These are phyloP conservation scores for Alosa alosa DNA, from an alignment of 2,113 vertebrate species.

Conservation along the genomic window DNA sequence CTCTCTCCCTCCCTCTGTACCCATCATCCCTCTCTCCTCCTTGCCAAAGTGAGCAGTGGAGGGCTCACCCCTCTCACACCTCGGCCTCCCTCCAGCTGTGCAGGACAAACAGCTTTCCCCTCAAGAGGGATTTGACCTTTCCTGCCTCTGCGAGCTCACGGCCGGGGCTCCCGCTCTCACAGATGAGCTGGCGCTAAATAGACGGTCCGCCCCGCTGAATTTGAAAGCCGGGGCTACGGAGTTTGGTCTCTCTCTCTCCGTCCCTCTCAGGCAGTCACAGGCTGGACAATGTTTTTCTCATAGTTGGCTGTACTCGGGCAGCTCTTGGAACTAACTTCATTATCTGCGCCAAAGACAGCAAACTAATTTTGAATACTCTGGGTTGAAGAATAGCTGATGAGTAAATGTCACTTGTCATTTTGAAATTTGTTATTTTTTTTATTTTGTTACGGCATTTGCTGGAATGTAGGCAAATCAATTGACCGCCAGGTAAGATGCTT, in stretches of 20 bases:
- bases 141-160: constrained; percentile 11
- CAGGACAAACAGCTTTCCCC: constrained; percentile 45
- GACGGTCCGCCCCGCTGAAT: constrained; percentile 17
- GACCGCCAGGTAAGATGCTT: background rate
- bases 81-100: constrained; percentile 36
- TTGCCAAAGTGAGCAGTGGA: background rate
- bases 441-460: background rate
- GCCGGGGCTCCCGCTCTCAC: constrained; percentile 36
- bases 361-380: background rate
- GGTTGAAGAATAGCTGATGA: background rate
- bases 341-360: background rate
- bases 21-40: background rate
- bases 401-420: background rate
- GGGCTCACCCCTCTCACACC: background rate
- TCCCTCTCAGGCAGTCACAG: no score
- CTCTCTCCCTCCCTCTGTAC: background rate
- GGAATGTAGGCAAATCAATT: background rate
- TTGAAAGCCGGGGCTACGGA: background rate
- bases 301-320: background rate
- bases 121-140: constrained; percentile 47
- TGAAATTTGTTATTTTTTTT: background rate
- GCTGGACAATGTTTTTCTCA: background rate
- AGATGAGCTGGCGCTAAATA: constrained; percentile 44
- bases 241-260: background rate
- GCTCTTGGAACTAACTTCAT: background rate